Base-by-base conservation (phyloP, 64 coral and sea anemone genomes). In the Anthopleura sola region DNA sequence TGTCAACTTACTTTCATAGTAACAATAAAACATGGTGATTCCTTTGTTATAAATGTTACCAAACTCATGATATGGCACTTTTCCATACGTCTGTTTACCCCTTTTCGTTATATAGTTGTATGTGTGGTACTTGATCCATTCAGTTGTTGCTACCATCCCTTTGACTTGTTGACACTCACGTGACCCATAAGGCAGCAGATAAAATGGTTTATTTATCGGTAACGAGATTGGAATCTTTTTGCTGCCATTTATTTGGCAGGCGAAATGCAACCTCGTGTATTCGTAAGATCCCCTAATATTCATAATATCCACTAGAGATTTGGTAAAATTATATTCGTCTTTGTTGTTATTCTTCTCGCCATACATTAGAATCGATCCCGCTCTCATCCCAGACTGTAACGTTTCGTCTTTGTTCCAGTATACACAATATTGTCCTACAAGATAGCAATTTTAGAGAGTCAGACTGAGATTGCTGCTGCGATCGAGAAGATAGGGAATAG, bases 161-260 rank as follows among this genome's bases (percentile, higher is more conserved):
- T 86, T 75, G 33, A 86, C 58, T 55, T 68, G 57, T 38, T 86
- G 84, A 47, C 84, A 86, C 14, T 86, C 55, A 12, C 6, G 5
- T 51, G 84, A 86, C 10, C 60, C 60, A 38, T 44, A 86, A n/a
- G 84, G 57, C 84, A 86, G 36, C 36, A 86, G 66, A 86, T 46
- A 86, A 71, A 86, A 86, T 0, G 84, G 60, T 37, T 20, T 23
- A 6, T 23, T n/a, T 49, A 69, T 75, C 21, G 84, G 84, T 19
- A 86, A 33, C 20, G 21, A 10, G 14, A 86, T 40, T 8, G 84
- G 84, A 32, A 44, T 33, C 19, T 28, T 34, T 31, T 83, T 83
- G 9, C 14, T 36, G 31, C 82, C 82, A 36, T 16, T 36, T 55
- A 53, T 83, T 55, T 56, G 28, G 18, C 82, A 83, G 82, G 26